Base-by-base conservation (phyloP, 2,888 invertebrate species). In the Polylopha cassiicola region DNA sequence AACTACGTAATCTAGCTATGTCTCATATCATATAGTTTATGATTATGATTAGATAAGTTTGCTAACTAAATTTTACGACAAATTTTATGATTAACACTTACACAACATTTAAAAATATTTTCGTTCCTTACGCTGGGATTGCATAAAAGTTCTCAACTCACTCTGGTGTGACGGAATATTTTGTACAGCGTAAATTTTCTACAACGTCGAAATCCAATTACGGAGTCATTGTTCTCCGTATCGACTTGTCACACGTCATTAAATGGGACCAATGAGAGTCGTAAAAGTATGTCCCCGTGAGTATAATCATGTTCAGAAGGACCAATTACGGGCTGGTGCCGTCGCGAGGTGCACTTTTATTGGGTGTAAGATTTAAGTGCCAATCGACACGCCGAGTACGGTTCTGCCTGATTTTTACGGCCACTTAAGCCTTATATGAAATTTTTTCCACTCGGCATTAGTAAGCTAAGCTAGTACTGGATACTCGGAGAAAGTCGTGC, bases 281-380 rank as follows among this genome's bases (percentile, higher is more conserved):
- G 76, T 80, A 76, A 80, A 80, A 64, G 71, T 68, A 73, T 67
- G 73, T 67, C 64, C 65, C 55, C 53, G 61, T 62, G 60, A 60
- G 61, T 56, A 64, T 65, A 66, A 69, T 74, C 71, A 65, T 61
- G 65, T 70, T 65, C 70, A 65, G 61, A 65, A 67, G 73, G 72
- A 76, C 84, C 84, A 85, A 85, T 84, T 82, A 82, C 81, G 65
- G 68, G 56, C 63, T 65, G 64, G 63, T 62, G 60, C 65, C 69
- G 60, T 60, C 46, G 66, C 66, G 71, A 69, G 74, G 68, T 69
- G 76, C 69, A 75, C 74, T 75, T 84, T 84, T 82, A 84, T 84
- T 85, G 84, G 84, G 80, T 81, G 81, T 72, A 81, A 77, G 71
- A 76, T 81, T 82, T 82, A 82, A 82, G 81, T 85, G 82, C 74